Conservation (phyloP, 1,140 invertebrate genomes). For the Lepeophtheirus salmonis region DNA sequence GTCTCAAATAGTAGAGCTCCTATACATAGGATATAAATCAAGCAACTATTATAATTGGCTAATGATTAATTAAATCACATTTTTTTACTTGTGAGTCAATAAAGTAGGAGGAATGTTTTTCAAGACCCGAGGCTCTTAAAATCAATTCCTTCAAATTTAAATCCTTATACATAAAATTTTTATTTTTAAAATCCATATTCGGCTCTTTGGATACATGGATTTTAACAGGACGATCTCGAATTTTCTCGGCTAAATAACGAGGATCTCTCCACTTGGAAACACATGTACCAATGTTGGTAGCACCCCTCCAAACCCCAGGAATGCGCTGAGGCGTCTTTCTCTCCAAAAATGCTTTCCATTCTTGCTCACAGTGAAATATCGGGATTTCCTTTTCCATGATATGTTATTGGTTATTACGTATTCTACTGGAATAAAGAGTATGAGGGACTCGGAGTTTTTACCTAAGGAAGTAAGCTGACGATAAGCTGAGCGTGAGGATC, state of each 20-base stretch:
- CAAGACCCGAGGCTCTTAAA: background rate
- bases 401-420: too few species aligned
- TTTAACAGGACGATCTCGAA: background rate
- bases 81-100: background rate
- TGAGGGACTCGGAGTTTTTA: too few species aligned
- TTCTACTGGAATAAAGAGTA: too few species aligned
- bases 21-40: too few species aligned
- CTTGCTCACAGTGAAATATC: background rate
- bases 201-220: background rate
- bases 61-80: too few species aligned
- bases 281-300: background rate
- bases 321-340: background rate
- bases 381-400: background rate
- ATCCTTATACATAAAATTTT: background rate
- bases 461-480: background rate
- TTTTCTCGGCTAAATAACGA: background rate
- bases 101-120: background rate
- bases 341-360: background rate
- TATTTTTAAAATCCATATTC: background rate
- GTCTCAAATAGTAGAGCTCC: conserved; percentile 37
- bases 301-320: background rate
- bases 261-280: background rate
- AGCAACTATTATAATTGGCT: too few species aligned
- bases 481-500: background rate
- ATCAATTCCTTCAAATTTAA: background rate